phyloP scores from a whole-genome alignment of 2,888 invertebrate genomes.

The Lochmaea capreae region DNA sequence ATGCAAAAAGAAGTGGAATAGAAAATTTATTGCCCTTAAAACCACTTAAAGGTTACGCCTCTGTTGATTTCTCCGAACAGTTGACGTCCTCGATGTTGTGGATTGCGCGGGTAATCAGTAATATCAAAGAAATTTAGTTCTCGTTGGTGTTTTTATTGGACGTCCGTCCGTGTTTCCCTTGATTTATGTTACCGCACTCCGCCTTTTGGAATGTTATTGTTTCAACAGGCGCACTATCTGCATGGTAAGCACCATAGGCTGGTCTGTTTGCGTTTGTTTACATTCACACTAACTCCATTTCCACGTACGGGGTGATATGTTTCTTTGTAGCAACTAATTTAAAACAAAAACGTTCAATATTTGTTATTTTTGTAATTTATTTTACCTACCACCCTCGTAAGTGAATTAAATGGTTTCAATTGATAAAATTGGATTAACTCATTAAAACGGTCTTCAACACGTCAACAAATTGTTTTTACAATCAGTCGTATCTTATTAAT shows the following conservation, averaged over 20 bases:
- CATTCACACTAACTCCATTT: constrained; percentile 1
- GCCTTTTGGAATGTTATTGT: constrained; percentile 58
- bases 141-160: constrained; percentile 48
- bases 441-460: not conserved
- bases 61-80: not conserved
- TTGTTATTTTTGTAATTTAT: not conserved
- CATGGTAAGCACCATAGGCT: constrained; percentile 51
- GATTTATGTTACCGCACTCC: constrained; percentile 53
- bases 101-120: constrained; percentile 34
- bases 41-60: not conserved
- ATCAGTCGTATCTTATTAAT: not conserved
- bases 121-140: constrained; percentile 48
- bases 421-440: not conserved
- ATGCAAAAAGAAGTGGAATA: not conserved
- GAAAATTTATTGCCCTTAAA: not conserved
- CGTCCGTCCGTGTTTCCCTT: constrained; percentile 41
- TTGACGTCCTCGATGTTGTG: not conserved
- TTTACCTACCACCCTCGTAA: not conserved
- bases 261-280: constrained; percentile 43
- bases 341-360: no score
- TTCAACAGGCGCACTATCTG: constrained; percentile 55
- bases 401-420: not conserved
- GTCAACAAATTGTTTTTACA: not conserved
- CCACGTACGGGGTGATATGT: not conserved
- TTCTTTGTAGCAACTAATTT: not conserved